Percentiles rank a stretch among this genome's conserved stretches.
Conservation (phyloP, 2,113 vertebrate genomes). For the Tupaia chinensis region DNA sequence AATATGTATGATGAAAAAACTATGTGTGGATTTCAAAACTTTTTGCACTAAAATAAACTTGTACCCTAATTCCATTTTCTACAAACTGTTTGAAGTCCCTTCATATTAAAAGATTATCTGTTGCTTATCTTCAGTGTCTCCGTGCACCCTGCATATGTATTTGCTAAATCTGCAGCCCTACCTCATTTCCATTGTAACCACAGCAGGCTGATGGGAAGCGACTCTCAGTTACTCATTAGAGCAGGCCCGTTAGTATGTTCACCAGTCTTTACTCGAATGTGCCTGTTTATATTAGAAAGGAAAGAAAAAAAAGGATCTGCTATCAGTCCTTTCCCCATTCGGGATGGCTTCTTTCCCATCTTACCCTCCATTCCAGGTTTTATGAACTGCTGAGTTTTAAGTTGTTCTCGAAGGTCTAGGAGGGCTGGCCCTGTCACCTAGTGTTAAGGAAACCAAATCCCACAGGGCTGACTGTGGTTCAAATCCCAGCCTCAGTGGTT, state of each 20-base stretch:
- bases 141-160: not conserved
- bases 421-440: not conserved
- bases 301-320: not conserved
- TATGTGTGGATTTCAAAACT: too few species aligned
- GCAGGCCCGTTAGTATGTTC: too few species aligned
- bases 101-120: not conserved
- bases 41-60: too few species aligned
- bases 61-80: too few species aligned
- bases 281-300: not conserved
- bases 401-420: conserved; percentile 14
- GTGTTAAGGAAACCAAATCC: too few species aligned
- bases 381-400: not conserved
- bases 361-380: not conserved
- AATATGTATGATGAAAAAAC: too few species aligned
- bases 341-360: not conserved
- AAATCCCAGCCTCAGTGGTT: too few species aligned
- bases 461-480: too few species aligned
- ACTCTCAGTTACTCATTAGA: not conserved
- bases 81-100: too few species aligned
- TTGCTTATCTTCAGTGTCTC: not conserved
- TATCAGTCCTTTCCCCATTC: not conserved
- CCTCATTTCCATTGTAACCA: not conserved
- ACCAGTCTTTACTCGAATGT: not conserved
- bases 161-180: not conserved
- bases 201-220: not conserved